Evolutionary conservation across 2,797 vertebrate genomes (phyloP).

Genomic region (Micropoecilia bifurca): DNA sequence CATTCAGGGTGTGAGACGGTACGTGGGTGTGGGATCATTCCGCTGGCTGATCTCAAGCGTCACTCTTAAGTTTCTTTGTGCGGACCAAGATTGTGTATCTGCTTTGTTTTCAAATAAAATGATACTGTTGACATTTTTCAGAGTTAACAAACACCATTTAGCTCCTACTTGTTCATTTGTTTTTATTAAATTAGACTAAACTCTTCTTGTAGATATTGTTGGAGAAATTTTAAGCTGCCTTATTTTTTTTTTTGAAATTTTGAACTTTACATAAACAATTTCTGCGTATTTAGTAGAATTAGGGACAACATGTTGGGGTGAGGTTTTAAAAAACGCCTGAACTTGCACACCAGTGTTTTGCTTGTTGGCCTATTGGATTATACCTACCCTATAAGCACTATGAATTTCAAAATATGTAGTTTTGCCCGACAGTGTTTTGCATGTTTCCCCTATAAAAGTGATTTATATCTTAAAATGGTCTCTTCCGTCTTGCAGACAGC

Average conservation of each 20-base stretch:
- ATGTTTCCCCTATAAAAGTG: neutral
- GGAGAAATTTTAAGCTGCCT: neutral
- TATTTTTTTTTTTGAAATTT: neutral
- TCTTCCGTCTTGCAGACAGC: constrained; percentile 82
- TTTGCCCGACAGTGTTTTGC: neutral
- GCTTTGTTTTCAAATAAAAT: constrained; percentile 50
- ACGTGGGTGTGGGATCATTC: constrained; percentile 67
- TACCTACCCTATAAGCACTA: neutral
- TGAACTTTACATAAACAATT: neutral
- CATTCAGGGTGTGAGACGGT: constrained; percentile 29
- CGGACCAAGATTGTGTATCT: constrained; percentile 41
- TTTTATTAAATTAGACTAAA: neutral
- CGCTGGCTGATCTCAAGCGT: constrained; percentile 61
- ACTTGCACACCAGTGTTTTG: neutral
- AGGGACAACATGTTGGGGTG: neutral
- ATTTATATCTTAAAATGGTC: neutral
- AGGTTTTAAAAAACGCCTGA: neutral
- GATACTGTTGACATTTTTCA: neutral
- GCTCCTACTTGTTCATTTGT: neutral
- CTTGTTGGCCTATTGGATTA: neutral
- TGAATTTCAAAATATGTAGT: neutral
- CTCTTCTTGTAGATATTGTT: neutral
- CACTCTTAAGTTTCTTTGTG: constrained; percentile 33
- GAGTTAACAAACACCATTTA: neutral
- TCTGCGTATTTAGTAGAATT: neutral